Base-by-base conservation (phyloP, 2,888 invertebrate species). In the Dorcus parallelipipedus region DNA sequence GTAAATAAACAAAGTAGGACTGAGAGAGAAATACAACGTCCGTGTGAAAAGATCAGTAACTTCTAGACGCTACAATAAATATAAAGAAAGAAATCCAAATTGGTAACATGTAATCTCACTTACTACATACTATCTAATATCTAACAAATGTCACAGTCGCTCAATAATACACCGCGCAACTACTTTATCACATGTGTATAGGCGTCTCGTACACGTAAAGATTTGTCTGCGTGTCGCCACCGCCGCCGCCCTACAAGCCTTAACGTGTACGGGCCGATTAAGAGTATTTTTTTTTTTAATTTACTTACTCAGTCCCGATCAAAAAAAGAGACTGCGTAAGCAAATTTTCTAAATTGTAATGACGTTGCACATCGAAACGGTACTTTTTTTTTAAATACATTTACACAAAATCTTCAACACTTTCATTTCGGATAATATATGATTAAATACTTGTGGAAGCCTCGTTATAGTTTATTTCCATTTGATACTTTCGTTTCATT, bases 61-160 rank as follows among this genome's bases (percentile, higher is more conserved):
- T 54, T 58, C 52, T 56, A 63, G 55, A 51, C 49, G 54, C 60
- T 64, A 63, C 62, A 67, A 67, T 56, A 62, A 64, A 66, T 66
- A 67, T 59, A 64, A 61, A 54, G 54, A 58, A 58, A 62, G 59
- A 64, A 71, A 67, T 64, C 61, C 68, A 72, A 66, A 73, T 70
- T 76, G 77, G 77, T 77, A 77, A 77, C 77, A 73, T 71, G 65
- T 67, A 66, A 71, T 76, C 72, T 75, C 74, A 74, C 75, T 73
- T 72, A 69, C 63, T 62, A 74, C 75, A 73, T 71, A 69, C 63
- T 62, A 55, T 57, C 59, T 63, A 59, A 67, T 63, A 65, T 56
- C 66, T 67, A 67, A 66, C 66, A 67, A 67, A 65, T 63, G 62
- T 67, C 66, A 65, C 67, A 67, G 67, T 67, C 65, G 67, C 65